Base-by-base conservation (phyloP, 2,888 invertebrate species). In the Abscondita cerata region DNA sequence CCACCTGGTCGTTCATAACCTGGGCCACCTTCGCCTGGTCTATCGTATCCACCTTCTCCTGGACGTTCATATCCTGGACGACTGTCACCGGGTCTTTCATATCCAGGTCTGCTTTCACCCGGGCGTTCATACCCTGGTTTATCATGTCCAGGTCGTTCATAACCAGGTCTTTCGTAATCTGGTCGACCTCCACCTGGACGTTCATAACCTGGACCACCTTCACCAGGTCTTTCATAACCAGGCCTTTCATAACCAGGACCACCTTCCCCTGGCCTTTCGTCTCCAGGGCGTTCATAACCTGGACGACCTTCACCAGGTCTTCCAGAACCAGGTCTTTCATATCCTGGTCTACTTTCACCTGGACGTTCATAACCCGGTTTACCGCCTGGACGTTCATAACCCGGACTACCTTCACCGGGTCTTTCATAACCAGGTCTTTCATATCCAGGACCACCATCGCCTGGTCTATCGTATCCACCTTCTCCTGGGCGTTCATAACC, bases 261-360 rank as follows among this genome's bases (percentile, higher is more conserved):
- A n/a, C 36, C 36, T n/a, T 12, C 12, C 4, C 36, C 11, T 6
- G 44, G 18, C 13, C 44, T 12, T 15, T 9, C 47, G 4, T 2
- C 11, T 51, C 34, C 51, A 8, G 51, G 51, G 2, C 34, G 8
- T 20, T n/a, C 25, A 12, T 11, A 3, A 12, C 48, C 31, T 13
- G 48, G 13, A 4, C 31, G 52, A 33, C 52, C 60, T 15, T 48
- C 48, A 18, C 62, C 66, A 1, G 64, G 41, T 16, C 64, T 54
- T 18, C 60, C 63, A 15, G 59, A 36, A 18, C 53, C 54, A 1
- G 52, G 25, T 16, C 6, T 18, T n/a, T n/a, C n/a, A n/a, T n/a
- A n/a, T 48, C 66, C 61, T 44, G 67, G 66, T 5, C 67, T 66
- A 53, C 62, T 62, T 38, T 47, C 46, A 19, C 60, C 40, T 47